Evolutionary conservation across 2,888 invertebrate species (phyloP), one percentile per base, ranked within the genome.

Genomic region (Neoscelio sp.): DNA sequence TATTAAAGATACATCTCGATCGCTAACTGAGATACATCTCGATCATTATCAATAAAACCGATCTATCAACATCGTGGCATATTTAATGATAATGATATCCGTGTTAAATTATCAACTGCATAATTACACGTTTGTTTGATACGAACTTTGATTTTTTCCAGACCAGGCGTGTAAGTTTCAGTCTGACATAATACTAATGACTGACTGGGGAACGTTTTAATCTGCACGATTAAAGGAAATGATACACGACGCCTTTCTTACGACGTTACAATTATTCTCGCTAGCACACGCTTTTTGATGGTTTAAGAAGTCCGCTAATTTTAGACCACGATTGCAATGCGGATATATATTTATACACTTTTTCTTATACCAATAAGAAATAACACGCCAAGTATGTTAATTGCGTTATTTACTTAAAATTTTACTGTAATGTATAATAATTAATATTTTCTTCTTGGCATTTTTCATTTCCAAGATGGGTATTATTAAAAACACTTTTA

Each of bases 31-130:
- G 48, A 65, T 6, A 15, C 35, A 26, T 74, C 30, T 13, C 38
- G 64, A 74, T 74, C 38, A 48, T 46, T 56, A 65, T 48, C 65
- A 56, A 65, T 74, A 74, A 74, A 38, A 48, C 20, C 64, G 73
- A 75, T 75, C 67, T 75, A 75, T 75, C 75, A 75, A 52, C 75
- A 67, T 67, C 67, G 33, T 60, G 35, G 60, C 75, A 38, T 30
- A 62, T 67, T 44, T 60, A 67, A 74, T 46, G 64, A 65, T 73
- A 56, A 74, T 74, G 52, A 74, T 74, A 74, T 67, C 75, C 65
- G 67, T 67, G 75, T 74, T 74, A 50, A 67, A 67, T 67, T 75
- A 75, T 75, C 75, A 60, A 56, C 60, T 26, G 67, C 52, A 52
- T 67, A 75, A 75, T 75, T 58, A 28, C 60, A 60, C 50, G 67